Evolutionary conservation across 1,140 invertebrate genomes (phyloP), one percentile per base, ranked within the genome.

Genomic region (Berghia stephanieae): DNA sequence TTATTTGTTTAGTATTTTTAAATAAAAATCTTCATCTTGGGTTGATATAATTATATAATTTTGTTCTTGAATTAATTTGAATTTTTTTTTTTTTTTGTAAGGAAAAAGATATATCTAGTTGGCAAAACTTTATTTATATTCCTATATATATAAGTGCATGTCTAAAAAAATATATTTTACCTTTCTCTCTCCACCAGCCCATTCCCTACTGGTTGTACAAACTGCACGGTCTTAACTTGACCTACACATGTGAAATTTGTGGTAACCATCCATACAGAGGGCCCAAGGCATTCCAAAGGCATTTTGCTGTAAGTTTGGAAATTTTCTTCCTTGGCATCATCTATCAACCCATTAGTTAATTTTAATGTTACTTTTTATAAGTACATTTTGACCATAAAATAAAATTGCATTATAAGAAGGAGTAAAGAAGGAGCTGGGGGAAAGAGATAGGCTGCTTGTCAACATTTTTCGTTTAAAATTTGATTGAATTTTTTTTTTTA

Each of bases 171-270:
- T 36, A 71, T 40, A 31, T 24, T 75, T 16, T 43, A 38, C 49
- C 13, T 70, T 8, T 42, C 75, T 60, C 82, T 76, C 91, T 91
- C n/a, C n/a, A n/a, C n/a, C 83, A 93, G 91, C 97, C 97, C 0
- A 99, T 99, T 86, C 98, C 98, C 0, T 99, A 99, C 89, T 99
- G 98, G 98, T 90, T 99, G 38, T 99, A 99, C 89, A 99, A 99
- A 91, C 90, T 99, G 6, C 98, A 99, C 89, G 98, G 98, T 0
- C 91, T 99, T 0, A 99, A 99, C 89, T 98, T 99, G 66, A 98
- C 96, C 87, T 99, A 99, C 88, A 97, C 95, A 78, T 99, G 98
- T 90, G 98, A 99, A 90, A 99, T 99, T 79, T 99, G 98, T 90
- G 98, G 98, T n/a, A 99, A 99, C 90, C 98, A 95, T 84, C 96